A percentile compares a stretch with the other conserved stretches of the same genome.
Evolutionary conservation across 2,888 invertebrate genomes (phyloP).

Genomic region (Bombyx huttoni): DNA sequence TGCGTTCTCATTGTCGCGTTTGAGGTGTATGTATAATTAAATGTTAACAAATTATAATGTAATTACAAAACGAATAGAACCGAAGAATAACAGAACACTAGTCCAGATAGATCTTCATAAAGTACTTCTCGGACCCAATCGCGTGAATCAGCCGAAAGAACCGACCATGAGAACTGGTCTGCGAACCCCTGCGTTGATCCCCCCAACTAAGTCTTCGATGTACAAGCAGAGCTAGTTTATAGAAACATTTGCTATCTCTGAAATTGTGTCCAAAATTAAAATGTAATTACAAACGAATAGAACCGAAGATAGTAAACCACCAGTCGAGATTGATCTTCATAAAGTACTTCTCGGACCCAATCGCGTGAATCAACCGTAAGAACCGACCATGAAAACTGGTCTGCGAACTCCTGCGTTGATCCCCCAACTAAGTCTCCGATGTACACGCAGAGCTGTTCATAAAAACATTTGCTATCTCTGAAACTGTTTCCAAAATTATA

Average conservation of each 20-base stretch:
- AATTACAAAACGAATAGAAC: background rate
- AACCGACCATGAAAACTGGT: too few species aligned
- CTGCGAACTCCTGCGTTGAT: too few species aligned
- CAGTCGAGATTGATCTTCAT: too few species aligned
- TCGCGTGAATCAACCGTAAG: too few species aligned
- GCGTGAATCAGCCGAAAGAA: background rate
- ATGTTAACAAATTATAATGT: background rate
- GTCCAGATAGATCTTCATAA: background rate
- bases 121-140: background rate
- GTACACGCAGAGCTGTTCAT: background rate
- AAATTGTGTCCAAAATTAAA: too few species aligned
- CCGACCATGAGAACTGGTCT: background rate
- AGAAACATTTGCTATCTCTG: background rate
- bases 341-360: too few species aligned
- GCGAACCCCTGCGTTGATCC: background rate
- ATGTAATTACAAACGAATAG: too few species aligned
- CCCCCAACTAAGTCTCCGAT: too few species aligned
- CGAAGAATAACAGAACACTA: background rate
- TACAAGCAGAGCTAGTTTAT: background rate
- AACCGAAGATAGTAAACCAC: too few species aligned
- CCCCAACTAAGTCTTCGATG: background rate
- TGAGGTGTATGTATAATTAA: background rate
- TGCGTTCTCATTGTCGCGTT: slow-evolving; percentile 2
- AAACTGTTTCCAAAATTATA: background rate
- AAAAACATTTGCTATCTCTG: background rate